Evolutionary conservation across 2,113 vertebrate species (phyloP).

Genomic region (Sciurus niger): DNA sequence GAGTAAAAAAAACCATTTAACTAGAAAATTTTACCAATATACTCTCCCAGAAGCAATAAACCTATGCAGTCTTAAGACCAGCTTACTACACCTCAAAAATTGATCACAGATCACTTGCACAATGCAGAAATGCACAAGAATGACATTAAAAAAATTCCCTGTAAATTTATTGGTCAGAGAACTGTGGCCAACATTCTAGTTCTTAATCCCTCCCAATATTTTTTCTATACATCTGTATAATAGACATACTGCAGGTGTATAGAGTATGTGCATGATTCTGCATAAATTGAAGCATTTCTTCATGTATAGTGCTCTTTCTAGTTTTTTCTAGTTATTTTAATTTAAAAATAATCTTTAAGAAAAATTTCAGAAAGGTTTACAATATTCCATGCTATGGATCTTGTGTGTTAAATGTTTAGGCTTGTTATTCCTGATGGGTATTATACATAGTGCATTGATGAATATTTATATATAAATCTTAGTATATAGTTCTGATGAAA

Average conservation of each 20-base stretch:
- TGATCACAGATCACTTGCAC: neutral
- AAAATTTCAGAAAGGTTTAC: neutral
- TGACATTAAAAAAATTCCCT: neutral
- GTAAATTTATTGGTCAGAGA: neutral
- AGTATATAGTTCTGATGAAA: slow-evolving; percentile 41
- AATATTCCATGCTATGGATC: neutral
- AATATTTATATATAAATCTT: slow-evolving; percentile 30
- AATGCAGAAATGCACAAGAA: neutral
- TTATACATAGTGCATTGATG: slow-evolving; percentile 8
- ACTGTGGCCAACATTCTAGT: neutral
- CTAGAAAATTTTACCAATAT: neutral
- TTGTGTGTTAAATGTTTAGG: slow-evolving; percentile 37
- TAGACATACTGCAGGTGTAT: neutral
- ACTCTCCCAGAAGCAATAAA: neutral
- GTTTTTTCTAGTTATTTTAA: neutral
- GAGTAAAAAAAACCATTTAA: neutral
- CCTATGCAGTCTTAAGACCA: no score
- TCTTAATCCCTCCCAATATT: neutral
- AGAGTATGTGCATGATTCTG: neutral
- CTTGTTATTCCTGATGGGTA: slow-evolving; percentile 35
- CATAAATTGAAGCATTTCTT: neutral
- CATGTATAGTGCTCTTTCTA: neutral
- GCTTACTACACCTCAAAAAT: neutral
- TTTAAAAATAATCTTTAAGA: neutral
- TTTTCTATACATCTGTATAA: neutral